Conservation (phyloP, 1,140 invertebrate genomes). For the Drosophila melanogaster region Release_6_plus_ISO1_MT NT_033777.3:18243501-18244000, state of each 20-base stretch:
- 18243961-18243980: slow-evolving; percentile 74
- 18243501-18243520: slow-evolving; percentile 35
- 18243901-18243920: slow-evolving; percentile 72
- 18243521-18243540: slow-evolving; percentile 80
- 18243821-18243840: slow-evolving; percentile 7
- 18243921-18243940: slow-evolving; percentile 44
- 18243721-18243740: slow-evolving; percentile 69
- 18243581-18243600: slow-evolving; percentile 60
- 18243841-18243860: slow-evolving; percentile 40
- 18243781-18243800: slow-evolving; percentile 85
- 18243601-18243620: slow-evolving; percentile 48
- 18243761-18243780: slow-evolving; percentile 54
- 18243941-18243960: slow-evolving; percentile 13
- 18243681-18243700: slow-evolving; percentile 2
- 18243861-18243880: slow-evolving; percentile 47
- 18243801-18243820: slow-evolving; percentile 64
- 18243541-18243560: slow-evolving; percentile 25
- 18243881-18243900: slow-evolving; percentile 32
- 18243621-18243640: slow-evolving; percentile 37
- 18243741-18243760: slow-evolving; percentile 63
- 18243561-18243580: slow-evolving; percentile 9
- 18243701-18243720: slow-evolving; percentile 18
- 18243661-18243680: slow-evolving; percentile 38
- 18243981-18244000: slow-evolving; percentile 68
- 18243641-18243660: slow-evolving; percentile 54